Evolutionary conservation across 2,113 vertebrate species (phyloP), one percentile per base, ranked within the genome.

Genomic region (Microcebus tavaratra): DNA sequence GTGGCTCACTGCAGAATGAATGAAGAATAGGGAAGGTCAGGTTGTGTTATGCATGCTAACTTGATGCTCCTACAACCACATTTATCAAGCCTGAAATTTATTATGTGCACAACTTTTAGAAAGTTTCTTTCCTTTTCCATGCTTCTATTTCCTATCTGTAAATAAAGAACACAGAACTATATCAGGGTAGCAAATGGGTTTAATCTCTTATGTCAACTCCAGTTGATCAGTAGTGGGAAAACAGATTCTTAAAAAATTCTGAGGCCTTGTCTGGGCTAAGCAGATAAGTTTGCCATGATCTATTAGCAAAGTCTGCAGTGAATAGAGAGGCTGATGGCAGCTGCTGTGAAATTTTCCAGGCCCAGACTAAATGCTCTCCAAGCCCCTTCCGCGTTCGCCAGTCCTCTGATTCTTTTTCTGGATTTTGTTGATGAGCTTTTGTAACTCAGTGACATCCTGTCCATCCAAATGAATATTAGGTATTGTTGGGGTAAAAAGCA

Each of bases 291-390:
- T 86, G 9, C 78, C 55, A 6, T 68, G 23, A 91, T 82, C 81
- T 94, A 20, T 80, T 82, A 68, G 50, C 50, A 70, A 42, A 76
- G 63, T 63, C 63, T 57, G 21, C 63, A 34, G 11, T 86, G 63
- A 55, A n/a, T 78, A 65, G 50, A 39, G 68, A 68, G 10, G 91
- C 31, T 79, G 53, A 10, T 68, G 89, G 84, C 50, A 96, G 57
- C 48, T 96, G 4, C 83, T 61, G 63, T 34, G n/a, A 94, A 50
- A 95, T 59, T 83, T 93, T 6, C 89, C 93, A 97, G 79, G 29
- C 29, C 29, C 86, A 39, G 36, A 65, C 25, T 73, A 31, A 73
- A 76, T 68, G 55, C 20, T 96, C 76, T 82, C 68, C 17, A 57
- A 55, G 59, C 39, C 76, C 67, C 72, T n/a, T 67, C 36, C 31